Percentiles rank a stretch among this genome's conserved stretches.
phyloP scores from a whole-genome alignment of 2,113 vertebrate species.

The Capreolus pygargus region DNA sequence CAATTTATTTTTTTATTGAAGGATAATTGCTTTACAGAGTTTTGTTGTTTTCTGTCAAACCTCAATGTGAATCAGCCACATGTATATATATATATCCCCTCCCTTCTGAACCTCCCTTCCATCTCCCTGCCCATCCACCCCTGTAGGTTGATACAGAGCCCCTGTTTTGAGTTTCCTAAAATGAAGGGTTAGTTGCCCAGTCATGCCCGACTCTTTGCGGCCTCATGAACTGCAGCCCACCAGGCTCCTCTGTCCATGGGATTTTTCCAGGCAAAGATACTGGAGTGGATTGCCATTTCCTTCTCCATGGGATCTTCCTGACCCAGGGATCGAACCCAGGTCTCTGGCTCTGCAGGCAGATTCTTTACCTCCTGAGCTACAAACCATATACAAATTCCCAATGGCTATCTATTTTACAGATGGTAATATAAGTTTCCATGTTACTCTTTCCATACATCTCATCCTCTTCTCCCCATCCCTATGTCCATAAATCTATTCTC shows the following conservation, averaged over 20 bases:
- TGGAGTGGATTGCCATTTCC: not conserved
- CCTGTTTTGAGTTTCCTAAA: not conserved
- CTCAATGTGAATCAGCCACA: not conserved
- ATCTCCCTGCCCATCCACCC: not conserved
- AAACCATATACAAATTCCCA: not conserved
- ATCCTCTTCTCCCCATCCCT: not conserved
- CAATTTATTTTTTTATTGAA: not conserved
- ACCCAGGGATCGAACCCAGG: not conserved
- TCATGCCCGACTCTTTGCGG: not conserved
- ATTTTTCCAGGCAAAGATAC: not conserved
- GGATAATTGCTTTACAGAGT: not conserved
- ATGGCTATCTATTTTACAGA: not conserved
- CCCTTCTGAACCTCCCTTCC: not conserved
- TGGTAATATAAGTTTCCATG: not conserved
- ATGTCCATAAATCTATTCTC: not conserved
- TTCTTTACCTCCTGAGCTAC: not conserved
- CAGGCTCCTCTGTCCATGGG: not conserved
- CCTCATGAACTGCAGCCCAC: not conserved
- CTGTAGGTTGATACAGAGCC: not conserved
- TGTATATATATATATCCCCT: not conserved
- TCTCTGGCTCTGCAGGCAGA: not conserved
- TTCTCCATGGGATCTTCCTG: not conserved
- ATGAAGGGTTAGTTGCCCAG: not conserved
- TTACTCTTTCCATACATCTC: not conserved
- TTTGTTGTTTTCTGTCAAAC: not conserved